Evolutionary conservation across 2,888 invertebrate genomes (phyloP), one percentile per base, ranked within the genome.

Genomic region (Auanema freiburgensis): DNA sequence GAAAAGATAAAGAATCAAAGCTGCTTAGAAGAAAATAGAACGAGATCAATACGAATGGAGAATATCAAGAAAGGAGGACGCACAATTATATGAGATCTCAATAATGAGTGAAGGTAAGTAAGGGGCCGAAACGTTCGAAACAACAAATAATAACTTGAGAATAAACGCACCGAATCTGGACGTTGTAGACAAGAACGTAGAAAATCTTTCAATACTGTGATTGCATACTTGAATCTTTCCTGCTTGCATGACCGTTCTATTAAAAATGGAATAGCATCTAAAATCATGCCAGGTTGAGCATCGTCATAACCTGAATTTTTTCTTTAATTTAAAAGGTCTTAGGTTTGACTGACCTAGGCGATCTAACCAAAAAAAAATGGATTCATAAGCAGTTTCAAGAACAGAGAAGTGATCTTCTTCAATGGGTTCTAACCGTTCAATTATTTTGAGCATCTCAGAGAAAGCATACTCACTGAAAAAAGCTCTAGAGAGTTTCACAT

Each of bases 401-500:
- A 11, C 12, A 16, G 40, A 14, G 33, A 33, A 42, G 14, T 42
- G 18, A 44, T 49, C 52, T 12, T 66, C 66, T 1, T 59, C 63
- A 3, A 42, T 43, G 6, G 67, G 67, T 43, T 57, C 57, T 50
- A 70, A 24, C 40, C 64, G 62, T 41, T 70, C 70, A 57, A 70
- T 50, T 51, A 70, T 63, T 14, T 65, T 65, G 6, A 70, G 59
- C 66, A 70, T 70, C 57, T 70, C 67, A 24, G 60, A 63, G 49
- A 67, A 60, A 10, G 70, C 70, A 42, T 65, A 70, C 33, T 70
- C 70, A 3, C 70, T 70, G 63, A 18, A 70, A 69, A 44, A 40
- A 3, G 50, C 18, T 58, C 25, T 49, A 10, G 40, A 50, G 23
- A 3, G 33, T 33, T 3, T 33, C 8, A 33, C 8, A 5, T 33